Base-by-base conservation (phyloP, 2,113 vertebrate genomes). In the Melanostigma gelatinosum region DNA sequence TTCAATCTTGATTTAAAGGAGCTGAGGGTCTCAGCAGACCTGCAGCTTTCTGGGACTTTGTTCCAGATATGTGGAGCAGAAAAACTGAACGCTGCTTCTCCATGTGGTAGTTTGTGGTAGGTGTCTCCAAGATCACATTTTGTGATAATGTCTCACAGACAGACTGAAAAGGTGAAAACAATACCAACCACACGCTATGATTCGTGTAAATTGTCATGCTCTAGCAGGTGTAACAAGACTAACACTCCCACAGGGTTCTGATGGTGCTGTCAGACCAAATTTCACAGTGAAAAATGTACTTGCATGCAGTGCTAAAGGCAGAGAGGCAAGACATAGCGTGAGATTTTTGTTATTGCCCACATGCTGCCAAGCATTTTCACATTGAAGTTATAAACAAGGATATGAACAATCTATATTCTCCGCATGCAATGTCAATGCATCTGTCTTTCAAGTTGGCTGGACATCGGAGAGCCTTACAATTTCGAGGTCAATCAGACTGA, bases 281-380 rank as follows among this genome's bases (percentile, higher is more conserved):
- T 42, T 42, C 2, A 3, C 18, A 62, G 40, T 44, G 13, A 3
- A 16, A 27, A 27, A 29, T 44, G 3, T 8, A 65, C 38, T 24
- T 44, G 15, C 9, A 40, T 16, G 22, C 12, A 29, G 54, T 55
- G 52, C 52, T 24, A 55, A 24, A 55, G 54, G 64, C 29, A 68
- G 18, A 4, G 24, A 67, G 44, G 42, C 1, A 15, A 7, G 18
- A 27, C 3, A 67, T 5, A 32, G 3, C 1, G 11, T 48, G 42
- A 18, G 38, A 13, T 50, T 34, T 50, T 36, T 40, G 22, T 63
- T 74, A 9, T 54, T 27, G n/a, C 42, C 6, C 32, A 62, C 42
- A 74, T n/a, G 42, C 16, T 65, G 72, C 44, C 58, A 38, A 8
- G 44, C 61, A 40, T 48, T 46, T 72, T 61, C 29, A 20, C 38